Evolutionary conservation across 2,888 invertebrate genomes (phyloP).

Genomic region (Strigamia maritima): DNA sequence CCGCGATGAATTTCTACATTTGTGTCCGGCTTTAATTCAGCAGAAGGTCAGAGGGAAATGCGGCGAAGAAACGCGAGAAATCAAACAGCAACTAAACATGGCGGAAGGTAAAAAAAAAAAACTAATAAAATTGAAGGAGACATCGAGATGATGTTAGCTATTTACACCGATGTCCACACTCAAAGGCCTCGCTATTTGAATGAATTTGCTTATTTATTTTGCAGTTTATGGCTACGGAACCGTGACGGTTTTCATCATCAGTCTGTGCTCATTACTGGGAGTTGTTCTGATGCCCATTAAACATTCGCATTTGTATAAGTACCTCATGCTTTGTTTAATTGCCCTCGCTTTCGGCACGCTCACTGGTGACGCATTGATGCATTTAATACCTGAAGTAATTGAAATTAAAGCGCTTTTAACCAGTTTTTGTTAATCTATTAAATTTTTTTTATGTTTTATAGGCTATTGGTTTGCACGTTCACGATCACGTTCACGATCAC

Average conservation of each 20-base stretch:
- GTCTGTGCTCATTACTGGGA: slow-evolving; percentile 51
- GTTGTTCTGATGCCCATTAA: slow-evolving; percentile 50
- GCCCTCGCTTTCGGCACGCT: slow-evolving; percentile 56
- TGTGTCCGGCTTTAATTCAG: slow-evolving; percentile 44
- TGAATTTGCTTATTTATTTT: no score
- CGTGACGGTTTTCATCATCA: slow-evolving; percentile 52
- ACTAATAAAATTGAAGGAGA: no score
- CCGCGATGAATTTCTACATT: slow-evolving; percentile 41
- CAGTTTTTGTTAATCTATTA: not conserved
- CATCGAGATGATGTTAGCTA: no score
- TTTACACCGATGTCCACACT: no score
- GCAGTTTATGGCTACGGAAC: slow-evolving; percentile 49
- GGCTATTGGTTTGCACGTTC: slow-evolving; percentile 38
- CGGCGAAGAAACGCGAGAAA: not conserved
- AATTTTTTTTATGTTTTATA: not conserved
- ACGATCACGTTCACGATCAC: slow-evolving; percentile 16
- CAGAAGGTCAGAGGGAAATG: slow-evolving; percentile 43
- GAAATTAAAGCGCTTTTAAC: not conserved
- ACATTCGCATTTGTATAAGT: slow-evolving; percentile 46
- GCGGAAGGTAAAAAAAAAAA: not conserved
- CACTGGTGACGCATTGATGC: slow-evolving; percentile 54
- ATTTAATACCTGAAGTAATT: slow-evolving; percentile 54
- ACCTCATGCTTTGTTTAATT: slow-evolving; percentile 53
- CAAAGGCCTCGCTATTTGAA: no score
- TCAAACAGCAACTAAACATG: not conserved